Conservation (phyloP, 2,888 invertebrate species). For the Branchipolynoe longqiensis region DNA sequence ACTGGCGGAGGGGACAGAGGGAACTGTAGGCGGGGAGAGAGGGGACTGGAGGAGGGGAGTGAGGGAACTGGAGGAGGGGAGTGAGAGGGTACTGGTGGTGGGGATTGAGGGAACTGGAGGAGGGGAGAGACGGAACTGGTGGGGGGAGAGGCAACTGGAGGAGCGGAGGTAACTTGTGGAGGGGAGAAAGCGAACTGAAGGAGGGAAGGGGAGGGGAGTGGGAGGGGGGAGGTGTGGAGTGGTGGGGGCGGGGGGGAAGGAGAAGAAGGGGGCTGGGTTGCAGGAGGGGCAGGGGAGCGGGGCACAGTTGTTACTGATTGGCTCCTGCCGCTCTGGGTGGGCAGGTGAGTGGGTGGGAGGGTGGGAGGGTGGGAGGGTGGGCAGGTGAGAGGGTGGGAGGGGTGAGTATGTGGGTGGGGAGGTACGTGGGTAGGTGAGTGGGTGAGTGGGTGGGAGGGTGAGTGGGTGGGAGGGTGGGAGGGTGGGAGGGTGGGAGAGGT, state of each 20-base stretch:
- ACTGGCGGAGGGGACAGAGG: too few relatives aligned
- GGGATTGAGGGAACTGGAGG: neutral
- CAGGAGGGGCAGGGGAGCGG: neutral
- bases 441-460: too few relatives aligned
- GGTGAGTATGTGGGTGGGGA: too few relatives aligned
- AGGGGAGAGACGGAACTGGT: too few relatives aligned
- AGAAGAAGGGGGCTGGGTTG: neutral
- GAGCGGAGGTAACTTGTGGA: neutral
- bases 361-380: neutral
- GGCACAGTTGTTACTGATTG: too few relatives aligned
- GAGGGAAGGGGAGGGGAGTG: too few relatives aligned
- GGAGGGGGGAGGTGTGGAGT: neutral
- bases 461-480: neutral
- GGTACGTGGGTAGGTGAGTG: too few relatives aligned
- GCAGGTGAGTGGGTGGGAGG: neutral
- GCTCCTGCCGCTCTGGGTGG: too few relatives aligned
- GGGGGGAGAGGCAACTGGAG: neutral
- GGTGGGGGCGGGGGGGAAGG: neutral
- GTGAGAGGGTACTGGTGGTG: neutral
- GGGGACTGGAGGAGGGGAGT: neutral
- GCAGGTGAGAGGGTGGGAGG: neutral
- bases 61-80: neutral
- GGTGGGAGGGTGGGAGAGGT: neutral
- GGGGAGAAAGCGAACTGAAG: neutral
- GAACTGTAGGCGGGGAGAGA: neutral